phyloP scores from a whole-genome alignment of 2,888 invertebrate species.

The Scaptomyza cyrtandrae region DNA sequence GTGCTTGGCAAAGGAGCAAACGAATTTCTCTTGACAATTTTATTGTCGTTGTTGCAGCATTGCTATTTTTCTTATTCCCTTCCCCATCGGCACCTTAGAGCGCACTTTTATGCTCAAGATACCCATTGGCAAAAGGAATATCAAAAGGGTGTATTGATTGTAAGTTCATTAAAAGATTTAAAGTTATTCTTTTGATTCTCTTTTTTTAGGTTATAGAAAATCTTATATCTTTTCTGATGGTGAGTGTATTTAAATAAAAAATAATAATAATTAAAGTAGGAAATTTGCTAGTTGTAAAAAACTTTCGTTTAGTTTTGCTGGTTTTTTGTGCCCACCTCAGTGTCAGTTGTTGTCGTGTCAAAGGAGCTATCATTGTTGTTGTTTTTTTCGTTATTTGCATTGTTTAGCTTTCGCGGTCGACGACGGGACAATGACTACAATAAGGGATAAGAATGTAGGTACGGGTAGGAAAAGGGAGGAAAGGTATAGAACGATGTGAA shows the following conservation, averaged over 20 bases:
- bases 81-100: neutral
- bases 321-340: constrained; percentile 15
- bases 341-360: constrained; percentile 23
- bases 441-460: constrained; percentile 34
- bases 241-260: neutral
- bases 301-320: neutral
- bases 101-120: neutral
- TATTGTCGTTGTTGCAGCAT: neutral
- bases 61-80: neutral
- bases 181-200: neutral
- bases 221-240: neutral
- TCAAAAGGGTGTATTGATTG: neutral
- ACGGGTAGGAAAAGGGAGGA: neutral
- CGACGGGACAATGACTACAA: constrained; percentile 15
- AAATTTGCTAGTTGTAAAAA: neutral
- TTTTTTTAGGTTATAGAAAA: neutral
- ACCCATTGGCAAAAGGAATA: neutral
- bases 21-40: constrained; percentile 1
- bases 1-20: neutral
- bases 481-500: constrained; percentile 9
- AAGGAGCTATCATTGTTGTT: constrained; percentile 8
- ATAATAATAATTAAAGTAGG: neutral
- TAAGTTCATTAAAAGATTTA: neutral
- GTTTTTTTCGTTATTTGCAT: neutral
- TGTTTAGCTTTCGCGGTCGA: constrained; percentile 15